A percentile compares a stretch with the other conserved stretches of the same genome.
phyloP scores from a whole-genome alignment of 2,888 invertebrate genomes.

The Polyploca ridens region DNA sequence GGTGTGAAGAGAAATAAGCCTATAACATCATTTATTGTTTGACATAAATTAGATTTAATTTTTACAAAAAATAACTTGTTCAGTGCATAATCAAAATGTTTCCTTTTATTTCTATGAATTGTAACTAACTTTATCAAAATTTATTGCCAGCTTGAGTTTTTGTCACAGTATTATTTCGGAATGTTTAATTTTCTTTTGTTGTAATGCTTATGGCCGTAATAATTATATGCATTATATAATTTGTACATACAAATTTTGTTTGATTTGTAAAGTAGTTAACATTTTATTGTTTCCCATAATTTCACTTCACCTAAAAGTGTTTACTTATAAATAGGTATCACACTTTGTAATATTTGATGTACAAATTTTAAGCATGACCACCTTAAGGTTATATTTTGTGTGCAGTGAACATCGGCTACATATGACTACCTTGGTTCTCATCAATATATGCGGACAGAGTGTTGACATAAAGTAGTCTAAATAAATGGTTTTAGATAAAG shows the following conservation, averaged over 20 bases:
- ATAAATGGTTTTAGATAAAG: too few relatives aligned
- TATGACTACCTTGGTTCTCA: too few relatives aligned
- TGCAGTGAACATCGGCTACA: too few relatives aligned
- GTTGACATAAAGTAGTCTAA: too few relatives aligned
- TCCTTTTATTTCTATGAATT: neutral
- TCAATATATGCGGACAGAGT: too few relatives aligned
- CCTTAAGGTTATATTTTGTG: too few relatives aligned
- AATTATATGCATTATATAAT: conserved; percentile 14
- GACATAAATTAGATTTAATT: conserved; percentile 33
- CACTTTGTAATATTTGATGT: too few relatives aligned
- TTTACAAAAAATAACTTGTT: conserved; percentile 23
- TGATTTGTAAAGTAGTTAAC: neutral
- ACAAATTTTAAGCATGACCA: too few relatives aligned
- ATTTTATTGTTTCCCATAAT: too few relatives aligned
- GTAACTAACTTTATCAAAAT: neutral
- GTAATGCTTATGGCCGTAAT: neutral
- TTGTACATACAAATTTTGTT: conserved; percentile 6
- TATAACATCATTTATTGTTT: conserved; percentile 16
- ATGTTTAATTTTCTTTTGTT: conserved; percentile 7
- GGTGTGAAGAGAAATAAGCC: conserved; percentile 93
- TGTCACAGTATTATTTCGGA: conserved; percentile 3
- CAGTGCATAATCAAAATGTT: neutral
- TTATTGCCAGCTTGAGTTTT: neutral
- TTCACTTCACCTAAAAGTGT: too few relatives aligned
- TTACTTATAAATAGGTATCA: too few relatives aligned